phyloP scores from a whole-genome alignment of 2,797 vertebrate genomes.

The Hypotaenidia philippensis region DNA sequence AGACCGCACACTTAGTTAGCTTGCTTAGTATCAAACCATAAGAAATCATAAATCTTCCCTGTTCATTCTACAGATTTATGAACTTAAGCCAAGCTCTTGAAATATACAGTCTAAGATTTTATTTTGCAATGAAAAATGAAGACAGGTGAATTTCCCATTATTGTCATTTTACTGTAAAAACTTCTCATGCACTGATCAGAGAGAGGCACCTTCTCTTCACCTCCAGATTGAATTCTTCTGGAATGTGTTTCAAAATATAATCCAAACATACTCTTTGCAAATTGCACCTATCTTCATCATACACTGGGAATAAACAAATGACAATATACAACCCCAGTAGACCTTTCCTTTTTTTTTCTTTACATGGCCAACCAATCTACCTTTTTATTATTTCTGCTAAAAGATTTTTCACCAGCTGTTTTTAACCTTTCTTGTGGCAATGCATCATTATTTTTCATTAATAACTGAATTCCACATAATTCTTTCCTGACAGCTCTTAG shows the following conservation, averaged over 20 bases:
- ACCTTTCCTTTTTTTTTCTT: not conserved
- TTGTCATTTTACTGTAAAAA: not conserved
- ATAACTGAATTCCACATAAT: not conserved
- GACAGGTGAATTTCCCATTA: slow-evolving; percentile 29
- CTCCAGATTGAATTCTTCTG: not conserved
- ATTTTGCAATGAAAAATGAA: slow-evolving; percentile 7
- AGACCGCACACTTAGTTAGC: not conserved
- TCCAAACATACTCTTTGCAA: not conserved
- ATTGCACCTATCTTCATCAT: not conserved
- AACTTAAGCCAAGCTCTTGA: slow-evolving; percentile 20
- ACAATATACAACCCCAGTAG: not conserved
- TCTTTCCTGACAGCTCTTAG: not conserved
- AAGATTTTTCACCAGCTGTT: not conserved
- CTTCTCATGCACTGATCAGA: not conserved
- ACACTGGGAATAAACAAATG: slow-evolving; percentile 8
- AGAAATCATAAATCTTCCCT: slow-evolving; percentile 11
- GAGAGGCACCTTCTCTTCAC: not conserved
- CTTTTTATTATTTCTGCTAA: not conserved
- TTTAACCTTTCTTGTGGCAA: not conserved
- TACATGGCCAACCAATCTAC: not conserved
- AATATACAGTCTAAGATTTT: not conserved
- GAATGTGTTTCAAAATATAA: slow-evolving; percentile 2
- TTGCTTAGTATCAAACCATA: slow-evolving; percentile 20
- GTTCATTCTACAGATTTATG: slow-evolving; percentile 10
- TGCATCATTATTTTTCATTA: not conserved